Percentiles rank a stretch among this genome's conserved stretches.
phyloP scores from a whole-genome alignment of 2,113 vertebrate genomes.

The Sapajus apella region DNA sequence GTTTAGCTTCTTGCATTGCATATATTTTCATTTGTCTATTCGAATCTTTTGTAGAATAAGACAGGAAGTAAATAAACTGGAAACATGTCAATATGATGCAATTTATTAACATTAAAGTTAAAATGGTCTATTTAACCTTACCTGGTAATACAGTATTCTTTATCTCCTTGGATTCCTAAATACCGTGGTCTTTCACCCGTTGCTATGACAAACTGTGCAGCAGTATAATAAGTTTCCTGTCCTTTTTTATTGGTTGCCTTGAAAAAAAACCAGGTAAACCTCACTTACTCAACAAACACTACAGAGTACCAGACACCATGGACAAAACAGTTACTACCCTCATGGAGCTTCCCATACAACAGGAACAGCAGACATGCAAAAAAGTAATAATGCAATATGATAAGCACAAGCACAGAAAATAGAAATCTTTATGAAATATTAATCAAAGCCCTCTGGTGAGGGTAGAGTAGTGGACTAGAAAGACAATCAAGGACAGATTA shows the following conservation, averaged over 20 bases:
- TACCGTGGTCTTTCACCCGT: slow-evolving; percentile 96
- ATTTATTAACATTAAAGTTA: neutral
- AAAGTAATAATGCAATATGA: neutral
- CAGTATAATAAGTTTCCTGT: slow-evolving; percentile 92
- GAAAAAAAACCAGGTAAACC: slow-evolving; percentile 7
- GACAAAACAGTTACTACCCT: neutral
- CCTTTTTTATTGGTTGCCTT: slow-evolving; percentile 93
- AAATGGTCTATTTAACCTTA: slow-evolving; percentile 67
- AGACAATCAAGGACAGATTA: neutral
- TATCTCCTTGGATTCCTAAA: slow-evolving; percentile 92
- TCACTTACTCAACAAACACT: neutral
- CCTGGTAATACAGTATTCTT: slow-evolving; percentile 97
- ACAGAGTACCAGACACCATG: neutral
- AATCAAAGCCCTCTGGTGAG: neutral
- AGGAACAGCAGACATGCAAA: neutral
- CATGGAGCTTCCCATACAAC: neutral
- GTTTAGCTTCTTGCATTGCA: neutral
- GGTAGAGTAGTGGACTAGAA: rapidly evolving
- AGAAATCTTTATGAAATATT: neutral
- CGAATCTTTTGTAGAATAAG: neutral
- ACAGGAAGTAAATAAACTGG: neutral
- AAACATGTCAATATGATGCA: neutral
- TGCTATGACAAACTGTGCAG: slow-evolving; percentile 91
- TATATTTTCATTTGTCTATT: neutral
- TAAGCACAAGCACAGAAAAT: neutral